Percentiles rank a stretch among this genome's conserved stretches.
Evolutionary conservation across 2,888 invertebrate genomes (phyloP).

Genomic region (Exephanes ischioxanthus): DNA sequence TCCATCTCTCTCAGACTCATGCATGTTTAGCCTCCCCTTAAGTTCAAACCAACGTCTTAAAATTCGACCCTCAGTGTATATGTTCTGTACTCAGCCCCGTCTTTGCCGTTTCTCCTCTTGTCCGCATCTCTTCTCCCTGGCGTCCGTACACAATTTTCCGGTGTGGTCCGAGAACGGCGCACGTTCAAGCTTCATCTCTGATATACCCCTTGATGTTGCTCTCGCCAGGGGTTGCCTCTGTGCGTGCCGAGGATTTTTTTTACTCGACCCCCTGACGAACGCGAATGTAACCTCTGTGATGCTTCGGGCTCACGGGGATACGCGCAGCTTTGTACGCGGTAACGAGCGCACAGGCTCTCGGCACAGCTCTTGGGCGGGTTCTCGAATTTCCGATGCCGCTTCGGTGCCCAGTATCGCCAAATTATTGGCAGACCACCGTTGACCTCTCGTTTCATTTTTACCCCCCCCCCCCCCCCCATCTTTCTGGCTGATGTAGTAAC

Average conservation of each 20-base stretch:
- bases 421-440: slow-evolving; percentile 22
- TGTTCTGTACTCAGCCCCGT: background rate
- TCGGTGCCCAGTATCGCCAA: slow-evolving; percentile 13
- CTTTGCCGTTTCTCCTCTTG: slow-evolving; percentile 25
- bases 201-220: slow-evolving; percentile 18
- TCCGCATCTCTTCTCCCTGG: background rate
- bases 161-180: slow-evolving; percentile 33
- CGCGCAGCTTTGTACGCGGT: background rate
- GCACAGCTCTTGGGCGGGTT: background rate
- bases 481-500: slow-evolving; percentile 3
- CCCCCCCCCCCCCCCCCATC: background rate
- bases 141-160: slow-evolving; percentile 41
- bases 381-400: slow-evolving; percentile 29
- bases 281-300: slow-evolving; percentile 18
- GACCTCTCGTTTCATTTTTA: slow-evolving; percentile 3
- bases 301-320: background rate
- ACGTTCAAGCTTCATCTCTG: background rate
- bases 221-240: background rate
- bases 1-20: no score
- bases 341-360: background rate
- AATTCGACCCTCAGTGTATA: no score
- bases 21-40: no score
- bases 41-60: no score
- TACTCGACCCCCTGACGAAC: slow-evolving; percentile 12
- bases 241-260: slow-evolving; percentile 40